Conservation (phyloP, 2,888 invertebrate genomes). For the Lithophane semibrunnea region DNA sequence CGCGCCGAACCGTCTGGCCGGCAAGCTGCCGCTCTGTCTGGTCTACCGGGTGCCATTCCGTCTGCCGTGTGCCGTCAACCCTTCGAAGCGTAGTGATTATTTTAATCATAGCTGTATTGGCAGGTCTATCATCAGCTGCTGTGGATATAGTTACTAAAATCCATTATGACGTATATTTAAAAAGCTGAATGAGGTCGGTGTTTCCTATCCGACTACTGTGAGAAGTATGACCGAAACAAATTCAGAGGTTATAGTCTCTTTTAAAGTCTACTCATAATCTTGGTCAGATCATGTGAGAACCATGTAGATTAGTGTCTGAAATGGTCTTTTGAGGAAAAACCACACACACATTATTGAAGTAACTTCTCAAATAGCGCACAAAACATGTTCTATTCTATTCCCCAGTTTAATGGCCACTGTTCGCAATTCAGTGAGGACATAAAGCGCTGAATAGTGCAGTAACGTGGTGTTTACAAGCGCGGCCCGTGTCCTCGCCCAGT, state of each 20-base stretch:
- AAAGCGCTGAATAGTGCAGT: conserved; percentile 47
- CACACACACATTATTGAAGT: neutral
- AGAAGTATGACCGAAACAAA: neutral
- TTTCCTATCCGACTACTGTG: neutral
- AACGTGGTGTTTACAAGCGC: conserved; percentile 57
- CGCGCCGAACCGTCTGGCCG: conserved; percentile 14
- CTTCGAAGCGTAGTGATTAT: conserved; percentile 1
- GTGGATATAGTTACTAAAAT: neutral
- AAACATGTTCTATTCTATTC: conserved; percentile 21
- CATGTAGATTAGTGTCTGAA: neutral
- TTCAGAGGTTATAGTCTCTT: neutral
- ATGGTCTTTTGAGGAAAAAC: neutral
- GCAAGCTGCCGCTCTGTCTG: conserved; percentile 7
- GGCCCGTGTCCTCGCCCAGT: conserved; percentile 33
- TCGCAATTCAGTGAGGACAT: conserved; percentile 31
- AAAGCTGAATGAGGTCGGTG: neutral
- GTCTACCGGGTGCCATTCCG: neutral
- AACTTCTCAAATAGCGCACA: conserved; percentile 20
- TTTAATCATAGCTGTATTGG: neutral
- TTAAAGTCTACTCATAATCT: neutral
- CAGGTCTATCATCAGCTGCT: neutral
- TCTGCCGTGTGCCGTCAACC: neutral
- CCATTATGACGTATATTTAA: neutral
- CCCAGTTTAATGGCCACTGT: conserved; percentile 20
- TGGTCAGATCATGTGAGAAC: neutral